These are phyloP conservation scores for Dryobota labecula DNA, from an alignment of 2,888 invertebrate species.

Conservation along the genomic window DNA sequence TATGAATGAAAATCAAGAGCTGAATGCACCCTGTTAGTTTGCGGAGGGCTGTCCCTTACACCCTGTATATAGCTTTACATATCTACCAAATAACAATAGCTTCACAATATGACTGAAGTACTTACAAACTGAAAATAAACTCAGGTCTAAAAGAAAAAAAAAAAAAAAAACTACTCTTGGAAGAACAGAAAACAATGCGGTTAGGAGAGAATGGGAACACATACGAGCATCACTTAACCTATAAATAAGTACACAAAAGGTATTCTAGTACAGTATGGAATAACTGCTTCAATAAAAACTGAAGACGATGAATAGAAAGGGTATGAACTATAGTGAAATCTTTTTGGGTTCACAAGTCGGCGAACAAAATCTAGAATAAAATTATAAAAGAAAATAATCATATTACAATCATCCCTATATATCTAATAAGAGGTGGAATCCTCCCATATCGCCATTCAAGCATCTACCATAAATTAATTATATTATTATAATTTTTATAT, in stretches of 20 bases:
- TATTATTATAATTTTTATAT: no score
- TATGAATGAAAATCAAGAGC: no score
- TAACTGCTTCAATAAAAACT: conserved; percentile 1
- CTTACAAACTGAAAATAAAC: neutral
- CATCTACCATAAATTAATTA: no score
- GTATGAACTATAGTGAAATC: neutral
- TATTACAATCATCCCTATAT: no score
- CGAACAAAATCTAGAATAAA: conserved; percentile 6
- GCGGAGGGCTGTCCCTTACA: no score
- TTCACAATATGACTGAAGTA: neutral
- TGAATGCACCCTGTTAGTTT: no score
- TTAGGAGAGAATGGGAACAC: neutral
- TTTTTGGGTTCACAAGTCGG: neutral
- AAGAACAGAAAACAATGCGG: neutral
- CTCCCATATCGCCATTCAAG: no score
- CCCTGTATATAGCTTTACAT: neutral
- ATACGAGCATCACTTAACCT: neutral
- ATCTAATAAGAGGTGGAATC: neutral
- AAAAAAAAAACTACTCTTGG: neutral
- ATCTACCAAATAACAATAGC: neutral
- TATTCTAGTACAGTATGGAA: neutral
- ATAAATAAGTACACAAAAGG: neutral
- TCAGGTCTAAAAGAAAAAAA: neutral
- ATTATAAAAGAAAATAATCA: neutral
- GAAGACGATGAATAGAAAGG: neutral